phyloP scores from a whole-genome alignment of 2,797 vertebrate species.

The Sebastes steindachneri region DNA sequence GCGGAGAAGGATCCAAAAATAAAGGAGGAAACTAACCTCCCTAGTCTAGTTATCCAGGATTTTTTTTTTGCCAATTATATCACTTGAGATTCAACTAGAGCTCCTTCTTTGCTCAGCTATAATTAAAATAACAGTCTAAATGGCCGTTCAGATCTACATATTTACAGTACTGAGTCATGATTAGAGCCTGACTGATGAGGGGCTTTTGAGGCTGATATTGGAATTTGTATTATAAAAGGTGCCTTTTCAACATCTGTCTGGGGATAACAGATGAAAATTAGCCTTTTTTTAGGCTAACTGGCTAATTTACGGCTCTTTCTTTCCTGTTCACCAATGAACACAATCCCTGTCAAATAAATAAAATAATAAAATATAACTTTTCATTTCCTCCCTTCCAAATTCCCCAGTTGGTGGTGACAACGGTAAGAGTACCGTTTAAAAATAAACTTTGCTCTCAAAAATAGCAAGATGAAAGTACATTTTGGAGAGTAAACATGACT shows the following conservation, averaged over 20 bases:
- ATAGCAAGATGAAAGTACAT: neutral
- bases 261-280: neutral
- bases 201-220: neutral
- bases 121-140: neutral
- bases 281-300: neutral
- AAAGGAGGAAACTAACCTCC: neutral
- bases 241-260: neutral
- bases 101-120: neutral
- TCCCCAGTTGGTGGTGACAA: rapidly evolving
- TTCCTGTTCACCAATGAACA: neutral
- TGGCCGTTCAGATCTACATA: neutral
- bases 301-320: neutral
- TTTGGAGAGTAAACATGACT: neutral
- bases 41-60: neutral
- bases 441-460: neutral
- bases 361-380: neutral
- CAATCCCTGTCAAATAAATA: neutral
- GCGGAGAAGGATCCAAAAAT: neutral
- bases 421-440: neutral
- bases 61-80: slow-evolving; percentile 1
- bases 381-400: neutral
- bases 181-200: neutral
- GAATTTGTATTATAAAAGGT: neutral
- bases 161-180: neutral
- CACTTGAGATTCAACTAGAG: neutral